Evolutionary conservation across 2,113 vertebrate genomes (phyloP), one percentile per base, ranked within the genome.

Genomic region (Lasiurus borealis): DNA sequence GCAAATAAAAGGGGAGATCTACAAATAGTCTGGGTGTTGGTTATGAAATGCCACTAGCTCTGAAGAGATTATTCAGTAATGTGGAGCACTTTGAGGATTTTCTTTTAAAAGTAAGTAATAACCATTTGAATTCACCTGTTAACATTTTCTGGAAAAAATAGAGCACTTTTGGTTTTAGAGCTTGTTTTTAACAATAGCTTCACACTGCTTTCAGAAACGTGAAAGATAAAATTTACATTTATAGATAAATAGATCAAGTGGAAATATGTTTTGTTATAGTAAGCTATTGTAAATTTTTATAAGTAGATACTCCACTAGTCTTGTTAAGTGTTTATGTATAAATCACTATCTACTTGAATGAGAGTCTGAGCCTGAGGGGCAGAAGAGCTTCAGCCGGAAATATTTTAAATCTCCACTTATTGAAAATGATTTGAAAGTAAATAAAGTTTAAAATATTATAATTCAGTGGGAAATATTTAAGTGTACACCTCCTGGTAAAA

Each of bases 291-390:
- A 89, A 78, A 1, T 0, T 75, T 75, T 66, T 88, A 31, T 78
- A 85, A 89, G 73, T 69, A 85, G 86, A 31, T 34, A 13, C 15
- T 34, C 40, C 1, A 73, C 16, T 59, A 50, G 29, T 73, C 62
- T 72, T 19, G 25, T 91, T 73, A 88, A 78, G 11, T 77, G 78
- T 82, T 94, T 91, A 88, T 78, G 54, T 93, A 54, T 93, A 80
- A 75, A 62, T 95, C 59, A 88, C 29, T 75, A 90, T 64, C 27
- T 50, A 16, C 31, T 84, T 80, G 16, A 83, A 62, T 71, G 44
- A 75, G 31, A 62, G 12, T 64, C 34, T 48, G 5, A 87, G 36
- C 21, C 64, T 62, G n/a, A 89, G 44, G 48, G 84, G 8, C 18
- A 78, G 27, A 90, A 82, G 48, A 66, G 2, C 11, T 31, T 84